Base-by-base conservation (phyloP, 1,140 invertebrate species). In the Diachasmimorpha longicaudata region DNA sequence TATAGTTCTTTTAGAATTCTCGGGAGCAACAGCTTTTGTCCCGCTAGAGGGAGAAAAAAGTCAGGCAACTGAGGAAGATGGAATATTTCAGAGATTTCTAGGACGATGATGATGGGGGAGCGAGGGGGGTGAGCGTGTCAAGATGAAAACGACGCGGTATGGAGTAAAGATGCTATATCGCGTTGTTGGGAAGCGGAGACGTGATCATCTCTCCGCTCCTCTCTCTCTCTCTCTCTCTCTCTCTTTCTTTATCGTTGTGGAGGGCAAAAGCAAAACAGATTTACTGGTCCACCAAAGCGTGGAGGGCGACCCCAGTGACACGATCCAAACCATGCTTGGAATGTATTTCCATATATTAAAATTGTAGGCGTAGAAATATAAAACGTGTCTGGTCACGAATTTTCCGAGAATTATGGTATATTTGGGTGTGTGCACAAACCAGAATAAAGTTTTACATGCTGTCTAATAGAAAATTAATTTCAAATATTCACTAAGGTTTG, bases 271-370 rank as follows among this genome's bases (percentile, higher is more conserved):
- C 73, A 75, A 79, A 82, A 81, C 76, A 81, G 82, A 85, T 85
- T 85, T 85, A 83, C 81, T 80, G 80, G 81, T 81, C 77, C 81
- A 42, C 52, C 74, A 69, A 77, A 76, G 80, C 68, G 58, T 52
- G 71, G 73, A 78, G 19, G 77, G 19, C 79, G 79, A 81, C 79
- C 81, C 75, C 72, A 70, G 78, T 82, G 80, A 84, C 79, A 83
- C 75, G 78, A 81, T 75, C 81, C 80, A 72, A 67, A 67, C 75
- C 67, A 76, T 39, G 36, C 37, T 68, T 42, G 25, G 79, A 83
- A 84, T 81, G 78, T 77, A 82, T 84, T 84, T 84, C 77, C 79
- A 79, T 82, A 75, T 67, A 84, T 82, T 84, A 85, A 82, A n/a
- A n/a, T n/a, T 79, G 66, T 80, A 74, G 74, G 58, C 36, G 66